Evolutionary conservation across 1,140 invertebrate genomes (phyloP), one percentile per base, ranked within the genome.

Genomic region (Caenorhabditis latens): DNA sequence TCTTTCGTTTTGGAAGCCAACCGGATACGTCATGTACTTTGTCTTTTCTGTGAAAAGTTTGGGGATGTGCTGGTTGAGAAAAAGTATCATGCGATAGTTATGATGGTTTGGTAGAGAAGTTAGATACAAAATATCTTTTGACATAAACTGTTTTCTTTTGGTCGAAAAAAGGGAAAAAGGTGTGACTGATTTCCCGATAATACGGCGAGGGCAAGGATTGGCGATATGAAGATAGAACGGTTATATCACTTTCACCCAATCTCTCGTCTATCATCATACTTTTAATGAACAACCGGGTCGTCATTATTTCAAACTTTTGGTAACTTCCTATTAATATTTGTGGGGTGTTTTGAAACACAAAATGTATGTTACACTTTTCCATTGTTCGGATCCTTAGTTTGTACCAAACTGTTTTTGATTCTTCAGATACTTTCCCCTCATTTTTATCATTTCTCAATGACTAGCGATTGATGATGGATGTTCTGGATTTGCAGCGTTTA

Each of bases 201-300:
- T 7, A 19, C n/a, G n/a, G 32, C 61, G 24, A 6, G 55, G 32
- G 32, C 61, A 32, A 43, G 65, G 65, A 71, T 71, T 19, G 61
- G 11, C 14, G 65, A 63, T 32, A 32, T 19, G 55, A 58, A 8
- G 65, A 16, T 42, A 71, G 42, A 46, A 43, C 42, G 42, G 42
- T 71, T 43, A 63, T 63, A 46, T 71, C 65, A 46, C 42, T 71
- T 71, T 71, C 65, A 3, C 16, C 8, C 7, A 32, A 40, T 24
- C 7, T 13, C 32, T 32, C 19, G 11, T 43, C 46, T 71, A 71
- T 71, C 42, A 71, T 46, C 65, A 71, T 16, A 43, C 16, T 46
- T 71, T 43, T 71, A 13, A 71, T 71, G 65, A 71, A 71, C 65
- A 71, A 46, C 65, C 16, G 65, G 65, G 11, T 65, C 24, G 61